Evolutionary conservation across 1,140 invertebrate genomes (phyloP).

Genomic region (Drosophila bipectinata): DNA sequence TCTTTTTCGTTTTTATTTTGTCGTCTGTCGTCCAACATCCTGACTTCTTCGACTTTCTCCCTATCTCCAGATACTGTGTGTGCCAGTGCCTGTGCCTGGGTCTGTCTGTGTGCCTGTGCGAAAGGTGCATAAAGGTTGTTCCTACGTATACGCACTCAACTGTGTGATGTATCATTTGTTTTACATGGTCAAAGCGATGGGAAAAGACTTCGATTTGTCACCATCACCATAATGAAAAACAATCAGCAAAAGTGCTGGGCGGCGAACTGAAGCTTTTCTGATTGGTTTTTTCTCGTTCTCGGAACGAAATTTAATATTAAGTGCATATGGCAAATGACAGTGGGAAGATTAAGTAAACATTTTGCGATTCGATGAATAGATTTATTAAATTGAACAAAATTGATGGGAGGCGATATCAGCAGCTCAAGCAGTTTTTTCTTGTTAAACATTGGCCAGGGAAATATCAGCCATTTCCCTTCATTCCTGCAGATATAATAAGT

Average conservation of each 20-base stretch:
- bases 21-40: conserved; percentile 10
- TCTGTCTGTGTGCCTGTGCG: conserved; percentile 4
- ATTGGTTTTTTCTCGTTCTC: conserved; percentile 49
- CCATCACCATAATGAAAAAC: conserved; percentile 76
- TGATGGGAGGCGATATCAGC: background rate
- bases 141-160: conserved; percentile 46
- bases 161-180: conserved; percentile 76
- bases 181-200: conserved; percentile 66
- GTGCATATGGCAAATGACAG: conserved; percentile 52
- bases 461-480: too few relatives aligned
- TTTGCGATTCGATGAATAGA: conserved; percentile 26
- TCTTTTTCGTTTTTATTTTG: conserved; percentile 59
- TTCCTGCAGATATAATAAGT: too few relatives aligned
- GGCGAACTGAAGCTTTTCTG: conserved; percentile 58
- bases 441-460: too few relatives aligned
- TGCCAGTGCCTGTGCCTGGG: background rate
- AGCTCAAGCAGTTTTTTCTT: too few relatives aligned
- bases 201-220: conserved; percentile 73
- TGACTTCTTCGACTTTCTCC: conserved; percentile 1
- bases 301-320: conserved; percentile 33
- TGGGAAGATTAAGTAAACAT: conserved; percentile 43
- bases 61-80: conserved; percentile 34
- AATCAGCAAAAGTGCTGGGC: conserved; percentile 65
- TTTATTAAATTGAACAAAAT: conserved; percentile 24
- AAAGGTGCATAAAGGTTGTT: conserved; percentile 70